Conservation (phyloP, 30 jellyfish, hydroid and myxozoan genomes). For the Sanderia malayensis region DNA sequence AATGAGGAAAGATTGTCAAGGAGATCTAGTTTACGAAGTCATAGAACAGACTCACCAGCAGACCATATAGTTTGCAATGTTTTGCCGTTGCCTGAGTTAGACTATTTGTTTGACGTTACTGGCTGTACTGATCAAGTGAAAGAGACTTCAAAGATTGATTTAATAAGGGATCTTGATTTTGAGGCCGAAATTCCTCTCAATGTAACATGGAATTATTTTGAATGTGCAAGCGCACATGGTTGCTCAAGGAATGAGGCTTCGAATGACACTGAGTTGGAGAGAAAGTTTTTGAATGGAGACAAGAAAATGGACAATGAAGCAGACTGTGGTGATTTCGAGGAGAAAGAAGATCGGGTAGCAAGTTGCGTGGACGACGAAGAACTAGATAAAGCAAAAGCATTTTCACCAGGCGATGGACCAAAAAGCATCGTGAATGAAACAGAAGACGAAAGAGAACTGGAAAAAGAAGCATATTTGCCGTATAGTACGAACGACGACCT, state of each 20-base stretch:
- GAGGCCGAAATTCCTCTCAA: constrained; percentile 30
- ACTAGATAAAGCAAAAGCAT: background rate
- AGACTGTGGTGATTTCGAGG: background rate
- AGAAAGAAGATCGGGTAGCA: background rate
- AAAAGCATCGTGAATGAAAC: background rate
- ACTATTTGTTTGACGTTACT: background rate
- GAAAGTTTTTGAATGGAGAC: too few species aligned
- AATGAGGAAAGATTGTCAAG: background rate
- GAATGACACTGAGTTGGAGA: too few species aligned
- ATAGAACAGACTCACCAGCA: background rate
- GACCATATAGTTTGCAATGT: constrained; percentile 4
- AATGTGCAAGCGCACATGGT: too few species aligned
- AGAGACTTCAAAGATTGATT: background rate
- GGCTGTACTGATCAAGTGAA: background rate
- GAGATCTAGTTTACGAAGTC: background rate
- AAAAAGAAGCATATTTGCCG: too few species aligned
- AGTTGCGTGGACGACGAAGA: too few species aligned
- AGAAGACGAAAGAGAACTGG: too few species aligned
- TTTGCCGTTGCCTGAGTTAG: constrained; percentile 5
- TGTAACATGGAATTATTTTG: background rate
- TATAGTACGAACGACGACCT: background rate
- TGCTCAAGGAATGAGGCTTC: too few species aligned
- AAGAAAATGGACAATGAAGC: too few species aligned
- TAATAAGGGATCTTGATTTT: background rate
- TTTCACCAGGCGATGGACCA: background rate